Percentiles rank a stretch among this genome's conserved stretches.
phyloP scores from a whole-genome alignment of 2,888 invertebrate genomes.

The Leucozona laternaria region DNA sequence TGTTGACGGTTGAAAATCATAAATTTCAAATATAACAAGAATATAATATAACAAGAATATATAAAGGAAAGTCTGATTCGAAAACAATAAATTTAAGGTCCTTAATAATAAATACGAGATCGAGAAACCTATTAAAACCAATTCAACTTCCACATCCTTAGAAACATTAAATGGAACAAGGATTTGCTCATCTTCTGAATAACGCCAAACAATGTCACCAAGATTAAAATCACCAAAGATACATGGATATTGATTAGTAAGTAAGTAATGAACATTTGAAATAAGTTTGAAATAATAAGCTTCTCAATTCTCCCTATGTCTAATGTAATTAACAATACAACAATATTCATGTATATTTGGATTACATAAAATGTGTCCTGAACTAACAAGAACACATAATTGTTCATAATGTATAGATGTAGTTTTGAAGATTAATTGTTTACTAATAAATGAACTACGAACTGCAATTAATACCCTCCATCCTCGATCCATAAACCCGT shows the following conservation, averaged over 20 bases:
- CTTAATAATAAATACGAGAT: neutral
- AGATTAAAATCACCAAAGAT: too few relatives aligned
- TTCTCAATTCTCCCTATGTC: too few relatives aligned
- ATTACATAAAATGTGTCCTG: neutral
- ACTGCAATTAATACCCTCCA: too few relatives aligned
- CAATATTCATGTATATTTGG: conserved; percentile 16
- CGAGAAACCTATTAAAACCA: conserved; percentile 14
- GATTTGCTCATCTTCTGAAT: too few relatives aligned
- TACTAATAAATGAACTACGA: conserved; percentile 6
- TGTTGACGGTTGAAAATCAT: conserved; percentile 29
- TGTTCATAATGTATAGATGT: conserved; percentile 7
- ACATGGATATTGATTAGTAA: too few relatives aligned
- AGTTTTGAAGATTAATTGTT: conserved; percentile 1
- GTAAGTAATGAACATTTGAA: neutral
- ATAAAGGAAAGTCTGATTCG: conserved; percentile 23
- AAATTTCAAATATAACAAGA: neutral
- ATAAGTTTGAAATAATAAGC: too few relatives aligned
- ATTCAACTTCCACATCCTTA: too few relatives aligned
- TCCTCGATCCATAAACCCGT: too few relatives aligned
- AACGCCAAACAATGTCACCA: too few relatives aligned
- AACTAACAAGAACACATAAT: conserved; percentile 24
- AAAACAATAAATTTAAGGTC: conserved; percentile 18
- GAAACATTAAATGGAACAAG: too few relatives aligned
- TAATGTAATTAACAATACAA: neutral
- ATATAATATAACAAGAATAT: conserved; percentile 24